Evolutionary conservation across 2,888 invertebrate genomes (phyloP).

Genomic region (Dicroscelio sp.): DNA sequence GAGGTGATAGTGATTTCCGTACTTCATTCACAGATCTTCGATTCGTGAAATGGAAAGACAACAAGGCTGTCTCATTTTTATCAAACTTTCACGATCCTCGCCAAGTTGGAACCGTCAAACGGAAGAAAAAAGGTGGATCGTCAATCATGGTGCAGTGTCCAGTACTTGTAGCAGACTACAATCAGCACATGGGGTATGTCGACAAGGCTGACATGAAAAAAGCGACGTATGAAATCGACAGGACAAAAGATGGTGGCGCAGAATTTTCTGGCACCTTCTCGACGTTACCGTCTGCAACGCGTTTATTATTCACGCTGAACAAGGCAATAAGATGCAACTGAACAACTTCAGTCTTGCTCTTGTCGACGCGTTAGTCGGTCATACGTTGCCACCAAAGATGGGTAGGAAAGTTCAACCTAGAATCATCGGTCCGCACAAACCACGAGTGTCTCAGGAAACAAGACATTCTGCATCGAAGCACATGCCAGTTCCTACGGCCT

Average conservation of each 20-base stretch:
- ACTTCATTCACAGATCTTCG: slow-evolving; percentile 76
- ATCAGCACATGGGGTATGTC: slow-evolving; percentile 85
- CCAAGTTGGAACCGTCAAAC: slow-evolving; percentile 71
- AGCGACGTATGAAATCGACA: slow-evolving; percentile 48
- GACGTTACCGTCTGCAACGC: slow-evolving; percentile 53
- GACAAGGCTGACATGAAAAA: slow-evolving; percentile 63
- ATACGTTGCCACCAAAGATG: slow-evolving; percentile 26
- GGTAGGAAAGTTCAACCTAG: slow-evolving; percentile 42
- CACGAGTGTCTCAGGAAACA: slow-evolving; percentile 10
- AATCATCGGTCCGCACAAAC: neutral
- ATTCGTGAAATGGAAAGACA: slow-evolving; percentile 88
- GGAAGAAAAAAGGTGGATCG: slow-evolving; percentile 83
- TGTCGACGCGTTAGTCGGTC: slow-evolving; percentile 57
- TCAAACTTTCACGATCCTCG: slow-evolving; percentile 82
- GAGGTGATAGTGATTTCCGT: slow-evolving; percentile 58
- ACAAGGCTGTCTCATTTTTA: slow-evolving; percentile 83
- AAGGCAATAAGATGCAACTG: slow-evolving; percentile 7
- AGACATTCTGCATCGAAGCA: slow-evolving; percentile 5
- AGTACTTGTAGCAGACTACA: slow-evolving; percentile 84
- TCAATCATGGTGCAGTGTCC: slow-evolving; percentile 82
- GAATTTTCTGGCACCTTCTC: slow-evolving; percentile 71
- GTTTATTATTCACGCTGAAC: slow-evolving; percentile 53
- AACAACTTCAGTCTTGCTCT: slow-evolving; percentile 53
- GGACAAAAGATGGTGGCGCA: slow-evolving; percentile 67
- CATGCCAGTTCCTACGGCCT: neutral